These are phyloP conservation scores for Marcusenius ussheri DNA, from an alignment of 2,113 vertebrate species.

Conservation along the genomic window DNA sequence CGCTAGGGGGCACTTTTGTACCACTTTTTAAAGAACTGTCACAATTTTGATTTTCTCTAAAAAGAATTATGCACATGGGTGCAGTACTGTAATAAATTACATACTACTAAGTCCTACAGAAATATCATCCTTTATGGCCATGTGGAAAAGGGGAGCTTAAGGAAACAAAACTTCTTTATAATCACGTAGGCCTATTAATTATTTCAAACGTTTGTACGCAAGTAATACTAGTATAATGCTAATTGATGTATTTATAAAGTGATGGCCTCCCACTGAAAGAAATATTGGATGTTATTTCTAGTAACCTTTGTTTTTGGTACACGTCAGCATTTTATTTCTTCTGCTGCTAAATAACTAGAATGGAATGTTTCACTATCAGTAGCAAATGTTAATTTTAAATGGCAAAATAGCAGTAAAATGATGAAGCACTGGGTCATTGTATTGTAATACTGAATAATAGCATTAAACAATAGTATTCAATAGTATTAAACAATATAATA, in stretches of 20 bases:
- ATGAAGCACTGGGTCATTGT: neutral
- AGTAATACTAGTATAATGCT: neutral
- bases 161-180: neutral
- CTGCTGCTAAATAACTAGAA: neutral
- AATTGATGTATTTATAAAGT: neutral
- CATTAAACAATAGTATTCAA: neutral
- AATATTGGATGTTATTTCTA: neutral
- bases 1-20: constrained; percentile 13
- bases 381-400: neutral
- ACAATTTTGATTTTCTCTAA: neutral
- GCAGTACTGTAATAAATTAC: neutral
- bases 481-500: neutral
- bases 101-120: neutral
- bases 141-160: neutral
- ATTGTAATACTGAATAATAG: neutral
- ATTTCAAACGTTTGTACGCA: neutral
- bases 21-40: neutral
- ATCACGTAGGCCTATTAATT: neutral
- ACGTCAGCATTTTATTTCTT: neutral
- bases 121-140: neutral
- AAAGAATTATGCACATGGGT: neutral
- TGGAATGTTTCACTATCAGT: neutral
- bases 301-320: neutral
- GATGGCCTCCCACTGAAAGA: neutral
- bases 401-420: neutral